Evolutionary conservation across 2,888 invertebrate genomes (phyloP).

Genomic region (Thumatha senex): DNA sequence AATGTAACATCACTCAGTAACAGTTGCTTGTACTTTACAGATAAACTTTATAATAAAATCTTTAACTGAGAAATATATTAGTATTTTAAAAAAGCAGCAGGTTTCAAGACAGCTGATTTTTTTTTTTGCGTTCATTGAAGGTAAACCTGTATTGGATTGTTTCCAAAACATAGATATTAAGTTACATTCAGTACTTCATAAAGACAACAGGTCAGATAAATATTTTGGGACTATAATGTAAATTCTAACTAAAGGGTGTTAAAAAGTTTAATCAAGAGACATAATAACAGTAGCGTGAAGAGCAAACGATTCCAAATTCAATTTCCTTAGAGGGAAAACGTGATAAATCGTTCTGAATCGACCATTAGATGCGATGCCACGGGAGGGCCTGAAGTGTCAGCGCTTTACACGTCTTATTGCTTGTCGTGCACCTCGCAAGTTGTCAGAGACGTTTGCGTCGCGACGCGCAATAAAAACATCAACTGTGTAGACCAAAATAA

Average conservation of each 20-base stretch:
- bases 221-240: no score
- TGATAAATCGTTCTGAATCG: slow-evolving; percentile 77
- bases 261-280: slow-evolving; percentile 66
- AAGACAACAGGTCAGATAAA: no score
- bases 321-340: slow-evolving; percentile 73
- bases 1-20: slow-evolving; percentile 18
- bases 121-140: no score
- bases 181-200: no score
- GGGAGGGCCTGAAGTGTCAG: slow-evolving; percentile 62
- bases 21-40: slow-evolving; percentile 12
- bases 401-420: slow-evolving; percentile 75
- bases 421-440: slow-evolving; percentile 62
- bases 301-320: slow-evolving; percentile 68
- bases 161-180: no score
- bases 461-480: slow-evolving; percentile 82
- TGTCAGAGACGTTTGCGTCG: slow-evolving; percentile 61
- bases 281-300: slow-evolving; percentile 55
- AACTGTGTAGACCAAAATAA: slow-evolving; percentile 81
- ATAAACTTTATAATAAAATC: neutral
- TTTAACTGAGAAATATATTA: neutral
- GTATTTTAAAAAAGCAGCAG: no score
- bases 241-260: no score
- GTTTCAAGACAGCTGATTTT: no score
- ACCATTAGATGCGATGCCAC: slow-evolving; percentile 72
- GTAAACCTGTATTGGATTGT: no score